Conservation (phyloP, 1,140 invertebrate species). For the Globodera rostochiensis region DNA sequence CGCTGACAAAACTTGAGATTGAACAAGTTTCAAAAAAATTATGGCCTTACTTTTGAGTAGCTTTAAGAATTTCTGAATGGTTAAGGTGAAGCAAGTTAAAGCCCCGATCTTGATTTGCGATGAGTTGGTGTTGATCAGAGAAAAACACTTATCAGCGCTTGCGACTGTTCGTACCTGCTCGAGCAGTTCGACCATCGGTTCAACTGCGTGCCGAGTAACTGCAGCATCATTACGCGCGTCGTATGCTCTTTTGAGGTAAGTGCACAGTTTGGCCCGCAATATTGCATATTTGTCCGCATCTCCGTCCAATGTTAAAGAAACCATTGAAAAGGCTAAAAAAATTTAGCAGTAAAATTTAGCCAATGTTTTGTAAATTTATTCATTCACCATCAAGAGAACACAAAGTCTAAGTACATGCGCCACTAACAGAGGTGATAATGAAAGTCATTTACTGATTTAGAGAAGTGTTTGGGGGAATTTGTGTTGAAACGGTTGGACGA, state of each 20-base stretch:
- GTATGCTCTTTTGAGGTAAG: neutral
- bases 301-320: neutral
- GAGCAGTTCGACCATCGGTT: conserved; percentile 9
- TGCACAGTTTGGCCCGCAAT: neutral
- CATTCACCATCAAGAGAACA: too few relatives aligned
- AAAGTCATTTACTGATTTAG: too few relatives aligned
- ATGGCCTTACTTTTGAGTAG: neutral
- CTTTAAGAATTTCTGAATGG: neutral
- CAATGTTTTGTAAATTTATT: too few relatives aligned
- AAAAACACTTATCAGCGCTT: too few relatives aligned
- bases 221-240: neutral
- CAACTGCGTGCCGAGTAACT: neutral
- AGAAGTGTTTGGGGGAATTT: too few relatives aligned
- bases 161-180: neutral
- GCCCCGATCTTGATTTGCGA: too few relatives aligned
- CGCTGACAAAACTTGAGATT: neutral
- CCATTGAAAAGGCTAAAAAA: neutral
- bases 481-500: too few relatives aligned
- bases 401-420: too few relatives aligned
- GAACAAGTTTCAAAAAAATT: neutral
- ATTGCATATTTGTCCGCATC: neutral
- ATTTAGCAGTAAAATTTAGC: neutral
- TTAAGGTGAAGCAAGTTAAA: too few relatives aligned
- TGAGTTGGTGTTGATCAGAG: too few relatives aligned
- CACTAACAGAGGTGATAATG: too few relatives aligned